Evolutionary conservation across 2,113 vertebrate species (phyloP).

Genomic region (Antechinus stuartii): DNA sequence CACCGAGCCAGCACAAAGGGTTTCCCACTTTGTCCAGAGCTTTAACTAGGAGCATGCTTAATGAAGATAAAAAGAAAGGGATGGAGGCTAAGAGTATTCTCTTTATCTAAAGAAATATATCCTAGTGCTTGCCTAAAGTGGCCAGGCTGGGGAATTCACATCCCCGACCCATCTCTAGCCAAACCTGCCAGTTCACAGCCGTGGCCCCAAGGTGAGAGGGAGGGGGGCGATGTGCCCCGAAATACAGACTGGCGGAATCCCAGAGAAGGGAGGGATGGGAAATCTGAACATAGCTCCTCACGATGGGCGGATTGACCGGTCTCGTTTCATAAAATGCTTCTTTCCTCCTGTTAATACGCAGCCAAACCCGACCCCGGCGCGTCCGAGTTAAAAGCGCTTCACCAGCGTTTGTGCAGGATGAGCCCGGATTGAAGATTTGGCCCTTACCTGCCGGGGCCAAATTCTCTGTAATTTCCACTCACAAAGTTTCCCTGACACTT

Average conservation of each 20-base stretch:
- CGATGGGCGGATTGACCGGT: not conserved
- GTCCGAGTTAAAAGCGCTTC: not conserved
- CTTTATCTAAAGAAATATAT: not conserved
- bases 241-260: not conserved
- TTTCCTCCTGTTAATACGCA: not conserved
- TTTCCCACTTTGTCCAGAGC: not conserved
- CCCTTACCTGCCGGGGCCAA: not conserved
- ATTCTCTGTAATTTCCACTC: not conserved
- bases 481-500: not conserved
- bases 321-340: constrained; percentile 8
- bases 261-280: not conserved
- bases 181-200: not conserved
- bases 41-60: not conserved
- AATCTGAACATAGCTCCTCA: not conserved
- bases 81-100: not conserved
- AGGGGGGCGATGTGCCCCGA: not conserved
- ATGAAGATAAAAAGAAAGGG: not conserved
- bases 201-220: not conserved
- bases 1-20: not conserved
- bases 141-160: not conserved
- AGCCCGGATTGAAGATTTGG: not conserved
- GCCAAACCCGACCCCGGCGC: not conserved
- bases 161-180: too few relatives aligned
- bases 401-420: not conserved
- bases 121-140: not conserved